These are phyloP conservation scores for Rhinella marina DNA, from an alignment of 2,797 vertebrate genomes.

Conservation along the genomic window DNA sequence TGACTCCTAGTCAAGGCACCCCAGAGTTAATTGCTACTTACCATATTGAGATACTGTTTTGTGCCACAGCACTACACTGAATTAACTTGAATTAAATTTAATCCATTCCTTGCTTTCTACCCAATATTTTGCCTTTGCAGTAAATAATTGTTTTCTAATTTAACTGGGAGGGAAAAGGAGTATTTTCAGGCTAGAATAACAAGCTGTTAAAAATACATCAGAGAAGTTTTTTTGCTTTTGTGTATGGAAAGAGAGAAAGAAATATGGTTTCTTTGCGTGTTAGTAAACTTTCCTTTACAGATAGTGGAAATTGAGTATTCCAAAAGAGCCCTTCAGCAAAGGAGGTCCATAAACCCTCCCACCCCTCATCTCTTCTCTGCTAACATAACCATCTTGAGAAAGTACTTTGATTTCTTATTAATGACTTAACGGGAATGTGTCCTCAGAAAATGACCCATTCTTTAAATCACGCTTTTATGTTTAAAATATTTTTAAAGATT, in stretches of 20 bases:
- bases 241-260: background rate
- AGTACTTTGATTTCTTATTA: too few species aligned
- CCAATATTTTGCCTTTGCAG: constrained; percentile 24
- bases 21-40: constrained; percentile 52
- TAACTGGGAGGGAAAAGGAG: constrained; percentile 26
- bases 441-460: too few species aligned
- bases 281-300: background rate
- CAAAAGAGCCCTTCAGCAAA: background rate
- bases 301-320: background rate
- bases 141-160: constrained; percentile 47
- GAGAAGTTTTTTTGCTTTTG: background rate
- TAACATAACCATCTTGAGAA: background rate
- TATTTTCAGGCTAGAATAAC: background rate
- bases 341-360: background rate
- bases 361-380: background rate
- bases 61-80: constrained; percentile 30
- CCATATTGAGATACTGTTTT: constrained; percentile 41
- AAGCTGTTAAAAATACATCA: background rate
- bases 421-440: too few species aligned
- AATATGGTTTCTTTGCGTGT: background rate
- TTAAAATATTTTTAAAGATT: too few species aligned
- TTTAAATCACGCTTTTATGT: too few species aligned
- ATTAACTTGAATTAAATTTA: constrained; percentile 46
- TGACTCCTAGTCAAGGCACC: constrained; percentile 47
- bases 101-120: constrained; percentile 16